Base-by-base conservation (phyloP, 1,140 invertebrate species). In the Piezodorus guildinii region DNA sequence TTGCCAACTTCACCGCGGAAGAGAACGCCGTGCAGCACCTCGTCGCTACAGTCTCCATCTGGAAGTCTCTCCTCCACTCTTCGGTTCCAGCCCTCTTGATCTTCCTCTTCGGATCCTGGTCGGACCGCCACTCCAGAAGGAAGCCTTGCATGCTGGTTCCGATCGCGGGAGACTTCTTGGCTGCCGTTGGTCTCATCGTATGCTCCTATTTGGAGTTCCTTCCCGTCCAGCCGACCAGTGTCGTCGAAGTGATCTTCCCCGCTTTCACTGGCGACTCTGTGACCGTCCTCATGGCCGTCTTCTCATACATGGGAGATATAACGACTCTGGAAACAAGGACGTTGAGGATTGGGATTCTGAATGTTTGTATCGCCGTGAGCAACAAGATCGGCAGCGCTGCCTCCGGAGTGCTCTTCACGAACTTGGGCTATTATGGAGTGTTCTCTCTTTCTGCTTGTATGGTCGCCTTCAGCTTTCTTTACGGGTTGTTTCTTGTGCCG, bases 241-340 rank as follows among this genome's bases (percentile, higher is more conserved):
- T 88, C 0, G 81, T 85, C 2, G 87, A 90, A 73, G 84, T 85
- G 1, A 76, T 90, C 45, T 87, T 87, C 72, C 87, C 87, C 1
- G 85, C 85, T 0, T 69, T 94, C 0, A 86, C 87, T 9, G 88
- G 88, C 1, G 90, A 90, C 2, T 90, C 86, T 83, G 88, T 91
- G 68, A 89, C 88, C n/a, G 87, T 92, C 82, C 84, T 92, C 66
- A 91, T 93, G 85, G 87, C 87, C 14, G 84, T 88, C 34, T 94
- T 92, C 72, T 91, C 90, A 72, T 94, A 92, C 70, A 86, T 94
- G 43, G 87, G 83, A 1, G 90, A 94, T 71, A 85, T 91, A 15
- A 91, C 90, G 0, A 84, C 84, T 14, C 80, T 87, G 60, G 83
- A 89, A 72, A 85, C 84, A 62, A 81, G 90, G 65, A 93, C 90